Conservation (phyloP, 92 coral and sea anemone genomes). For the Meandrina meandrites region DNA sequence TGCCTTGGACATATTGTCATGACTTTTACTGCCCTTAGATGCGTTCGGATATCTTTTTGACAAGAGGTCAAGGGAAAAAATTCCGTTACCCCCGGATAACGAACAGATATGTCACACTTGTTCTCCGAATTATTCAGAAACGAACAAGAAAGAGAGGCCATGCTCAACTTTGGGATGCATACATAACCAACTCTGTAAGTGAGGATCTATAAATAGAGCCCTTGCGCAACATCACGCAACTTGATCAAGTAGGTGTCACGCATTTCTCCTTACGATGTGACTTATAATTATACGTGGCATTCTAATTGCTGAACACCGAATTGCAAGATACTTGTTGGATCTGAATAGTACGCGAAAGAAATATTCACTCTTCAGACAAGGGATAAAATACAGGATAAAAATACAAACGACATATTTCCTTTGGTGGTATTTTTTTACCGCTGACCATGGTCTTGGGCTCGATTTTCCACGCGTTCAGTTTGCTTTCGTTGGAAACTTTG, state of each 20-base stretch:
- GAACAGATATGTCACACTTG: slow-evolving; percentile 1
- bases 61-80: slow-evolving; percentile 36
- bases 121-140: not conserved
- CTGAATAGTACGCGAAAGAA: too few relatives aligned
- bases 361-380: too few relatives aligned
- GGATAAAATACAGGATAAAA: too few relatives aligned
- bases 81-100: slow-evolving; percentile 15
- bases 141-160: slow-evolving; percentile 23
- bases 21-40: slow-evolving; percentile 20
- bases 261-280: not conserved
- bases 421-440: too few relatives aligned
- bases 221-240: not conserved
- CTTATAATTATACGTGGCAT: not conserved
- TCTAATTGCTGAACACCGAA: not conserved
- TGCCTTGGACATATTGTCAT: slow-evolving; percentile 36
- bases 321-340: too few relatives aligned
- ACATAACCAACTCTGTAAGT: not conserved
- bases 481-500: too few relatives aligned
- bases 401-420: too few relatives aligned
- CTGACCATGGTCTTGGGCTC: too few relatives aligned
- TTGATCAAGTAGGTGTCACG: too few relatives aligned
- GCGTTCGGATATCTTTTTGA: slow-evolving; percentile 25
- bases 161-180: too few relatives aligned
- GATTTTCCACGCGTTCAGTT: too few relatives aligned
- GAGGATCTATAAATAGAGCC: not conserved